These are phyloP conservation scores for Drosophila repletoides DNA, from an alignment of 1,140 invertebrate species.

Conservation along the genomic window DNA sequence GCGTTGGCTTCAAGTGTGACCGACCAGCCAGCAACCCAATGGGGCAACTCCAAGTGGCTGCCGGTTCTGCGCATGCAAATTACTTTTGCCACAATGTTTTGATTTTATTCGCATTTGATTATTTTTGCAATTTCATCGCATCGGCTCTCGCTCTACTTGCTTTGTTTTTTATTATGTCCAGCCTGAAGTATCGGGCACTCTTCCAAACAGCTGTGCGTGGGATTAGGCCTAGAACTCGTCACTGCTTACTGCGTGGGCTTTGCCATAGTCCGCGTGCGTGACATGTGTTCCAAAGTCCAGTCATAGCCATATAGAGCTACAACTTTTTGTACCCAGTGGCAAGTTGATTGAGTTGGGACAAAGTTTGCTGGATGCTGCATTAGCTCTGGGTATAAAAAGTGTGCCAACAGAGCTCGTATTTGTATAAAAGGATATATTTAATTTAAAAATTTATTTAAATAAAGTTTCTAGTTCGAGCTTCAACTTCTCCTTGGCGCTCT, in stretches of 20 bases:
- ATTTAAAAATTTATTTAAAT: neutral
- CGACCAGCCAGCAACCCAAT: constrained; percentile 1
- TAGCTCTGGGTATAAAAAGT: neutral
- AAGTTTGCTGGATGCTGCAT: neutral
- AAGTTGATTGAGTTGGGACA: neutral
- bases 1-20: constrained; percentile 59
- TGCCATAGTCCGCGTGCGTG: constrained; percentile 56
- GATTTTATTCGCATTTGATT: constrained; percentile 76
- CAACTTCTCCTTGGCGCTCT: too few species aligned
- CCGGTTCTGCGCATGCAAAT: constrained; percentile 63
- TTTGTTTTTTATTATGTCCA: constrained; percentile 16
- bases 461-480: neutral
- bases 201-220: constrained; percentile 48
- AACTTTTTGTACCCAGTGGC: constrained; percentile 1
- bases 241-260: constrained; percentile 48
- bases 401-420: neutral
- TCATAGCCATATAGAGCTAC: neutral
- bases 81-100: constrained; percentile 73
- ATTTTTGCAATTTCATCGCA: constrained; percentile 48
- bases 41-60: constrained; percentile 22
- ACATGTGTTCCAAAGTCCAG: constrained; percentile 69
- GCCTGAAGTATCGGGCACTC: constrained; percentile 23
- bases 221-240: constrained; percentile 36
- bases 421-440: too few species aligned
- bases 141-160: constrained; percentile 49